Base-by-base conservation (phyloP, 2,113 vertebrate genomes). In the Percina caprodes region DNA sequence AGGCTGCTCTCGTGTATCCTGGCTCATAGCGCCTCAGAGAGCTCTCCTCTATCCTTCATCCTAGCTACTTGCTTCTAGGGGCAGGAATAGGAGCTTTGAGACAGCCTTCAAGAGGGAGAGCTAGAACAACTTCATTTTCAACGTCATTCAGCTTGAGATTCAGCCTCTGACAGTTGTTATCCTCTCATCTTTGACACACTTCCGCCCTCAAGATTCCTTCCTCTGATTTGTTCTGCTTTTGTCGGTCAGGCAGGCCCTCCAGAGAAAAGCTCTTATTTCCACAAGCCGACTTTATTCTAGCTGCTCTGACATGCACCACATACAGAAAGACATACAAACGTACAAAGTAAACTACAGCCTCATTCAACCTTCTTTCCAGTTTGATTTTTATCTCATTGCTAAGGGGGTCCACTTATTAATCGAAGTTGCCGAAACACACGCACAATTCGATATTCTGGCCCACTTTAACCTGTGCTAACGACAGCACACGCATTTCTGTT, bases 151-250 rank as follows among this genome's bases (percentile, higher is more conserved):
- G 3, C 39, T 42, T 42, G 39, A 42, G 39, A 42, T 42, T 42
- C 39, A 42, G 39, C 39, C 16, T 2, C 30, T 61, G 4, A 21
- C 7, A 15, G 10, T 12, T 70, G 16, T 15, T 11, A 9, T 2
- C 10, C 4, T 35, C 65, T 77, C 14, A 7, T 56, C 45, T 61
- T 1, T 15, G 24, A 35, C 61, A 54, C 19, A 58, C 4, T 35
- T 55, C 72, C 65, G 70, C 5, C 49, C 14, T 33, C 39, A 45
- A 1, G 58, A 74, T 70, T 82, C 67, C 68, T 82, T 77, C 68
- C 39, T 71, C 9, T 59, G 1, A 16, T 62, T 58, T 18, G 8
- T 70, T 74, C 35, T 46, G 16, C 45, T 82, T 75, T 65, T 63
- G 15, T 49, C 23, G 46, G 5, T 5, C 39, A 3, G 42, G 9